Evolutionary conservation across 37 sponge, comb jelly and placozoan genomes (phyloP), one percentile per base, ranked within the genome.

Genomic region (Cliona cf. orientalis): DNA sequence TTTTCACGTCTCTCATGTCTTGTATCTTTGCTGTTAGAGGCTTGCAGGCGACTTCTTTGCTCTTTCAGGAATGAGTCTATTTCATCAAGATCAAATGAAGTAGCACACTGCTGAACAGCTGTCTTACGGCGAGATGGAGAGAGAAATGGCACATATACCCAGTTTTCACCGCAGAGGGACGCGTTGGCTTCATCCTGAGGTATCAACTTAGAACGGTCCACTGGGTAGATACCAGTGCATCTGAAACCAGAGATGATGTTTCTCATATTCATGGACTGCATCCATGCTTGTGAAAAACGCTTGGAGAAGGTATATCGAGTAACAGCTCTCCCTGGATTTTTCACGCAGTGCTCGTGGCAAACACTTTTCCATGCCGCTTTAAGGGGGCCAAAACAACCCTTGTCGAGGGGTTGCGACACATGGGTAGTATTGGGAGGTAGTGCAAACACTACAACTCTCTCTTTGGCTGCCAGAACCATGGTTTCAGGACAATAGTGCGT

Each of bases 381-480:
- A 1, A 92, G 67, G 2, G 82, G 71, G 5, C 75, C 71, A 75
- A 92, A 92, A 23, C 42, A 29, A 0, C 82, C 68, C 21, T 75
- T 78, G 58, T 92, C 93, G 3, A 92, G 71, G 3, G 93, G 93
- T 46, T 92, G 93, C 22, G 70, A 42, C 1, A 88, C 17, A 35
- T 92, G 93, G n/a, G 88, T 88, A 5, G 89, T 88, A 59, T 92
- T 46, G 2, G 89, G 93, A 6, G 89, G 93, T 19, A 92, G 63
- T 44, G 58, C 32, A 65, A 87, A 80, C 2, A 84, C 3, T 0
- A 84, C 59, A 0, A 88, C 75, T 22, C 53, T 42, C 19, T 85
- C 42, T 32, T 69, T 42, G 0, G 93, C 89, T 44, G 93, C 93
- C 61, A 42, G 42, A 0, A 58, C 25, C 0, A 92, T 69, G 0